Evolutionary conservation across 2,888 invertebrate genomes (phyloP), one percentile per base, ranked within the genome.

Genomic region (Melieria crassipennis): DNA sequence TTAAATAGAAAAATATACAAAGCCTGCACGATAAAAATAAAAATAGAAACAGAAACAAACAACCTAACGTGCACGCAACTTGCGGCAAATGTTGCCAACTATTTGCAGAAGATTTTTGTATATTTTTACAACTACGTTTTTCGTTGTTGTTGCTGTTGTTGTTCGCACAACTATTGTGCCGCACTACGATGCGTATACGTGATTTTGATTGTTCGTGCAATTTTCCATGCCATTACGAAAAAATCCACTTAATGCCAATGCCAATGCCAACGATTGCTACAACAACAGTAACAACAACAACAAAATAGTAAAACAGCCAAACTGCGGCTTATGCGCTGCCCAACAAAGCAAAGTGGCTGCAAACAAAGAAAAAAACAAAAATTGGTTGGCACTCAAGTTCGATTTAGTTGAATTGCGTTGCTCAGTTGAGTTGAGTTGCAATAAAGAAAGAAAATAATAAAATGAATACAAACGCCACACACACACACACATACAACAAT

Each of bases 191-290:
- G 30, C 60, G 60, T 67, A 58, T 70, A 70, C 60, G 60, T 65
- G 65, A 65, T 60, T 65, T 60, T 70, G 58, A 60, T 55, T 65
- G 50, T 62, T 65, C 43, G 58, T 69, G 56, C 66, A 71, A 71
- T 64, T 69, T 69, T 69, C 69, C 62, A 69, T 62, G 69, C 69
- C 69, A 69, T 69, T 69, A 63, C 69, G 56, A 69, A 57, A 55
- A 63, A 63, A 69, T 69, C 69, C 69, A 69, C 69, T 69, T 69
- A 69, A 69, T 69, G 47, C 63, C 69, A 69, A 56, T 69, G 69
- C 30, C 30, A 30, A 30, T 30, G 30, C 30, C 30, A 30, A 30
- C 30, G 30, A 30, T 30, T 30, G 30, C 30, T 3, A 30, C 30
- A 30, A 30, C 30, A 16, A 16, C 16, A n/a, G n/a, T n/a, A n/a